Conservation (phyloP, 2,797 vertebrate genomes). For the Lerista edwardsae region DNA sequence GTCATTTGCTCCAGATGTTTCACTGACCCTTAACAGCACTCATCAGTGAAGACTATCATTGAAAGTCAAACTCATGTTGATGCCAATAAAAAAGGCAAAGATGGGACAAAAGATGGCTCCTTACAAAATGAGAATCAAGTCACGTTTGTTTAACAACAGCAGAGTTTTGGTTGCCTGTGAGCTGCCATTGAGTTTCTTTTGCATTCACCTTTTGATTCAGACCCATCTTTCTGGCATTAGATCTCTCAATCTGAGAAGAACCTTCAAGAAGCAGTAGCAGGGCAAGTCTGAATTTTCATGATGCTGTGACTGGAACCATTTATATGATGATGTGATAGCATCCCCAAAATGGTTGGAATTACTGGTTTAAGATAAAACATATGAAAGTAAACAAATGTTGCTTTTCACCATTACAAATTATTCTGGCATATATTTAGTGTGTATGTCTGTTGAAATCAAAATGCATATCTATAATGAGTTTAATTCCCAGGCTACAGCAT, state of each 20-base stretch:
- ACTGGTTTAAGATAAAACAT: not conserved
- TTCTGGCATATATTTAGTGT: not conserved
- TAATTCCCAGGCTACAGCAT: no score
- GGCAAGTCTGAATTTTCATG: not conserved
- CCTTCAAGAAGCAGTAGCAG: not conserved
- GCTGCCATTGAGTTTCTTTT: not conserved
- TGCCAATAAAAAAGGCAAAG: no score
- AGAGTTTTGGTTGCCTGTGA: not conserved
- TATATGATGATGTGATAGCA: no score
- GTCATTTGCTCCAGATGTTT: slow-evolving; percentile 10
- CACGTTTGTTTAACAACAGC: slow-evolving; percentile 4
- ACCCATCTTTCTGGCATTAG: slow-evolving; percentile 41
- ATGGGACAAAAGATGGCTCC: slow-evolving; percentile 28
- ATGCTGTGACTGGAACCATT: not conserved
- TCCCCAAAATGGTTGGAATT: no score
- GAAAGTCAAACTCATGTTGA: not conserved
- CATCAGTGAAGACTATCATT: slow-evolving; percentile 13
- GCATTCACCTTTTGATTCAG: slow-evolving; percentile 44
- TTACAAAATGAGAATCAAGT: fast-evolving
- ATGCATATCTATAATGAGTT: no score
- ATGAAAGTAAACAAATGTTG: not conserved
- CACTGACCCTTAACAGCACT: not conserved
- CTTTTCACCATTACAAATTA: not conserved
- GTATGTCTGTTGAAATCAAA: no score
- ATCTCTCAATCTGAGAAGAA: not conserved